Evolutionary conservation across 2,113 vertebrate genomes (phyloP).

Genomic region (Gymnarchus niloticus): DNA sequence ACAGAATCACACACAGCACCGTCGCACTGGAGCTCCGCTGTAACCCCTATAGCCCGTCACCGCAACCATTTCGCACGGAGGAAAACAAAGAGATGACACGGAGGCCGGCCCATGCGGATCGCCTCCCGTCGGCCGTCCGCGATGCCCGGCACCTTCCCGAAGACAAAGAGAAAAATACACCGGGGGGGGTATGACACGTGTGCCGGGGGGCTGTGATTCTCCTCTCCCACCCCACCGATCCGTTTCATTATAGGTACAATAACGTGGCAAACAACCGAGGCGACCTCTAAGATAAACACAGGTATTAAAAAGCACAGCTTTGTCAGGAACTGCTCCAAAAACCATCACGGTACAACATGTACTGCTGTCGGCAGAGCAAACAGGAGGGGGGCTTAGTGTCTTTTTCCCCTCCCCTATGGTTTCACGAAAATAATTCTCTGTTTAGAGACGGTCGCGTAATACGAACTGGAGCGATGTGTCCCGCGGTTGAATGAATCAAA

Average conservation of each 20-base stretch:
- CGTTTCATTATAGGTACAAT: neutral
- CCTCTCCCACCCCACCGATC: neutral
- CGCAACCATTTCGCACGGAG: conserved; percentile 21
- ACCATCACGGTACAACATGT: neutral
- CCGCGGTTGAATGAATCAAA: neutral
- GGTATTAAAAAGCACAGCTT: neutral
- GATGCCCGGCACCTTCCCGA: neutral
- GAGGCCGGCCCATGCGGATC: conserved; percentile 15
- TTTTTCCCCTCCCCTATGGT: neutral
- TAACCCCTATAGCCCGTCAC: neutral
- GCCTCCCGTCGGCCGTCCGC: neutral
- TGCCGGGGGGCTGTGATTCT: neutral
- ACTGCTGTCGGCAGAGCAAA: neutral
- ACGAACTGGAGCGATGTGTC: neutral
- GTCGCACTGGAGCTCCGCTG: neutral
- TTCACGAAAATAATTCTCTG: neutral
- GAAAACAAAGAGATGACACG: conserved; percentile 23
- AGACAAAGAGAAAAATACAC: conserved; percentile 15
- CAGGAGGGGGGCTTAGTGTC: neutral
- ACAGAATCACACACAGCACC: neutral
- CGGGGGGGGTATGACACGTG: conserved; percentile 9
- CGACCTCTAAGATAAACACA: neutral
- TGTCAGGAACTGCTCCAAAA: neutral
- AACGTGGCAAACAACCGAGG: neutral
- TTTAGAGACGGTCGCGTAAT: neutral